phyloP scores from a whole-genome alignment of 2,888 invertebrate species.

The Pyralis farinalis region DNA sequence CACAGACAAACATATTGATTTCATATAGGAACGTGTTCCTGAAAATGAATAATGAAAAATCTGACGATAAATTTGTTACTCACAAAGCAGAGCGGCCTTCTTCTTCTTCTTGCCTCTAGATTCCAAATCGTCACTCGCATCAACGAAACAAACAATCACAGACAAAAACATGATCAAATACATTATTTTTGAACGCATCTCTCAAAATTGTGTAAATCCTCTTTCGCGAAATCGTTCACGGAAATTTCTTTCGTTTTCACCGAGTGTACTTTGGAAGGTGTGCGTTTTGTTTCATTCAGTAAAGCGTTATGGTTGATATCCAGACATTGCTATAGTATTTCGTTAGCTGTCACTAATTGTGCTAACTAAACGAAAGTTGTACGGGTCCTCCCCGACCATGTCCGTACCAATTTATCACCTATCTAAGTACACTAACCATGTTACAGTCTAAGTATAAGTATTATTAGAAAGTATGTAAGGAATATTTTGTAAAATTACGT shows the following conservation, averaged over 20 bases:
- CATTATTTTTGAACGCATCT: conserved; percentile 30
- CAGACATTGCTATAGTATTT: conserved; percentile 3
- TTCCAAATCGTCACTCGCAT: conserved; percentile 36
- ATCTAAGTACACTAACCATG: conserved; percentile 33
- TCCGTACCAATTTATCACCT: conserved; percentile 11
- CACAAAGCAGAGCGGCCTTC: conserved; percentile 60
- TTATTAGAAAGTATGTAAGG: conserved; percentile 16
- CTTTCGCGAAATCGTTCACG: conserved; percentile 2
- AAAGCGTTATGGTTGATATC: conserved; percentile 6
- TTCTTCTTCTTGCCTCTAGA: conserved; percentile 67
- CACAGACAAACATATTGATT: too few species aligned
- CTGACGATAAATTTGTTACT: too few species aligned
- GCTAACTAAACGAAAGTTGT: conserved; percentile 41
- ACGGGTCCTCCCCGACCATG: conserved; percentile 21
- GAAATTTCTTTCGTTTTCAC: neutral
- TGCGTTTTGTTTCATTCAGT: conserved; percentile 2
- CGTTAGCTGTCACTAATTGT: conserved; percentile 21
- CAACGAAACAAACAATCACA: conserved; percentile 27
- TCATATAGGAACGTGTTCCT: too few species aligned
- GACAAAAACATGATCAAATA: conserved; percentile 26
- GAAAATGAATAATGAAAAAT: too few species aligned
- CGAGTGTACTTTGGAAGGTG: neutral
- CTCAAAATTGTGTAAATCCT: conserved; percentile 4
- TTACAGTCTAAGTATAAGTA: conserved; percentile 38
- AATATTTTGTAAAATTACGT: conserved; percentile 16